Percentiles rank a stretch among this genome's conserved stretches.
phyloP scores from a whole-genome alignment of 2,113 vertebrate genomes.

The Sigmodon hispidus region DNA sequence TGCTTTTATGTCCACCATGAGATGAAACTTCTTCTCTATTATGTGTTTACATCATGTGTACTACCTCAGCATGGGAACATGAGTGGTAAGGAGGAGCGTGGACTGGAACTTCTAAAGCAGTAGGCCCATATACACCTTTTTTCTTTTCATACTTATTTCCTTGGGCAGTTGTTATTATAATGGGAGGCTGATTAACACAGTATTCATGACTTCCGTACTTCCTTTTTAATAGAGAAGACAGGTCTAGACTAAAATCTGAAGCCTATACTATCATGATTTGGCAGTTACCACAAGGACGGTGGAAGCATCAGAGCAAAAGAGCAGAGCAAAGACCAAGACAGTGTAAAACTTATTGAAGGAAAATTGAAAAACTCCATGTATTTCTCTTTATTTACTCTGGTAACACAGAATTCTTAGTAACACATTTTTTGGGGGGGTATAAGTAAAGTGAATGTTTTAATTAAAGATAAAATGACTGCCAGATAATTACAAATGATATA shows the following conservation, averaged over 20 bases:
- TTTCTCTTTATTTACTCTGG: background rate
- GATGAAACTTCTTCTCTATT: background rate
- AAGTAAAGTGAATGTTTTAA: background rate
- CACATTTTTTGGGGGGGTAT: no score
- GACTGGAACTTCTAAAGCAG: background rate
- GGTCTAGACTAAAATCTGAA: background rate
- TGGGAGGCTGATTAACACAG: background rate
- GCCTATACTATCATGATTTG: background rate
- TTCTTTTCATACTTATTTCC: background rate
- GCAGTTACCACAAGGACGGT: background rate
- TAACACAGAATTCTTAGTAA: background rate
- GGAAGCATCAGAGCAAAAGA: background rate
- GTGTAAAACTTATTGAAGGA: background rate
- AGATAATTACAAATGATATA: background rate
- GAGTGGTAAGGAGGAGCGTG: background rate
- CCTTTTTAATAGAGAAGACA: background rate
- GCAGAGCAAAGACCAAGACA: background rate
- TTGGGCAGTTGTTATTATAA: background rate
- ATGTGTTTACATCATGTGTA: background rate
- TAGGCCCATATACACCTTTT: background rate
- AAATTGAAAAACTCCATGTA: background rate
- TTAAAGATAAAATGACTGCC: constrained; percentile 22
- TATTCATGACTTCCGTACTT: background rate
- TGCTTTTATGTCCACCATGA: background rate
- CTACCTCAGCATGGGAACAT: background rate